phyloP scores from a whole-genome alignment of 2,888 invertebrate genomes.

The Quadriops clusia region DNA sequence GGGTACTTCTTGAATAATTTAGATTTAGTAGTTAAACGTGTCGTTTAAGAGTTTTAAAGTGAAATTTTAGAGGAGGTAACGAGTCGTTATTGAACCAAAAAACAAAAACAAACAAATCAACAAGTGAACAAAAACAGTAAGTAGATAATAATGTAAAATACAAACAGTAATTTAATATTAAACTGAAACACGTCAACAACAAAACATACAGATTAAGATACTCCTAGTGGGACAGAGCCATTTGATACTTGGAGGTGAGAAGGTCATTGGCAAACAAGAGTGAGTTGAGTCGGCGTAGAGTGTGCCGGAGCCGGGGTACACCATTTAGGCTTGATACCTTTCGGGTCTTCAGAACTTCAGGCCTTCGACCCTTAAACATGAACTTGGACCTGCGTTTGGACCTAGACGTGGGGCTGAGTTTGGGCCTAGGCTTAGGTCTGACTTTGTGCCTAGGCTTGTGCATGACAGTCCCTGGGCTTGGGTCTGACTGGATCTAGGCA shows the following conservation, averaged over 20 bases:
- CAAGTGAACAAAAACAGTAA: slow-evolving; percentile 12
- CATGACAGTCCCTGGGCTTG: too few relatives aligned
- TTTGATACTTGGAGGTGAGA: slow-evolving; percentile 47
- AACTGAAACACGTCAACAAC: slow-evolving; percentile 37
- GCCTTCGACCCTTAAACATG: too few relatives aligned
- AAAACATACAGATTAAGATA: slow-evolving; percentile 40
- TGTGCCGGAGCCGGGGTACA: slow-evolving; percentile 15
- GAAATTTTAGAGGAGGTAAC: slow-evolving; percentile 37
- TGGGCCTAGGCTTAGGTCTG: too few relatives aligned
- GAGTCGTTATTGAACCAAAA: slow-evolving; percentile 30
- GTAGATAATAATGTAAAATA: slow-evolving; percentile 19
- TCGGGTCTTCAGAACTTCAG: too few relatives aligned
- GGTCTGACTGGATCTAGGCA: too few relatives aligned
- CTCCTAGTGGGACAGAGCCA: slow-evolving; percentile 42
- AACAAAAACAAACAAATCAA: slow-evolving; percentile 16
- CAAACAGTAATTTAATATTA: slow-evolving; percentile 22
- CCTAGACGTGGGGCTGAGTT: too few relatives aligned
- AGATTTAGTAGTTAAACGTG: too few relatives aligned
- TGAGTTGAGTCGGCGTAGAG: slow-evolving; percentile 30
- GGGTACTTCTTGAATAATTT: too few relatives aligned
- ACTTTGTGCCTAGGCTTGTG: too few relatives aligned
- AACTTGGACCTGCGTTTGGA: too few relatives aligned
- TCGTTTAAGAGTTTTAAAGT: slow-evolving; percentile 13
- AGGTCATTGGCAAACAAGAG: slow-evolving; percentile 35
- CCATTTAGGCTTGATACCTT: too few relatives aligned